Evolutionary conservation across 2,888 invertebrate genomes (phyloP).

Genomic region (Melanostoma mellinum): DNA sequence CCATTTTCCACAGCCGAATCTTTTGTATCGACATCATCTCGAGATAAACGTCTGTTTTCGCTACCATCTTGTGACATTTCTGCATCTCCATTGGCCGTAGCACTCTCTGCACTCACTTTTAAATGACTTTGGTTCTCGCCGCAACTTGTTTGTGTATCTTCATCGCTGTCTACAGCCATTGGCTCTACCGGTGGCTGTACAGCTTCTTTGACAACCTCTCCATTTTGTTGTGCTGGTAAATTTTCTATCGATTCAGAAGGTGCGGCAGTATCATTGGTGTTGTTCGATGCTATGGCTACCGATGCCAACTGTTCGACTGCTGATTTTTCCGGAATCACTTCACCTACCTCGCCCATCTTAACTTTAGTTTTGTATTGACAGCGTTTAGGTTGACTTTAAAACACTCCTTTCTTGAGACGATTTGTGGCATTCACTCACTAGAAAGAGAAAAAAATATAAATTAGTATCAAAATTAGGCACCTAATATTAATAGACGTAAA

Average conservation of each 20-base stretch:
- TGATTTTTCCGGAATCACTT: conserved; percentile 75
- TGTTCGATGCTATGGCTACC: conserved; percentile 72
- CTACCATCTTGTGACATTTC: conserved; percentile 56
- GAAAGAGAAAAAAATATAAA: too few species aligned
- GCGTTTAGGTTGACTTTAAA: neutral
- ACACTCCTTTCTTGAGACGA: neutral
- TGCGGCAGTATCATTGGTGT: conserved; percentile 68
- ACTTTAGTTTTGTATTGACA: neutral
- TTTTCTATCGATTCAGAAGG: conserved; percentile 74
- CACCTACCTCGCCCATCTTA: conserved; percentile 75
- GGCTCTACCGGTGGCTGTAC: conserved; percentile 33
- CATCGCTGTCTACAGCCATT: conserved; percentile 66
- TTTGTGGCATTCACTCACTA: too few species aligned
- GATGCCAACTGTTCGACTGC: conserved; percentile 58
- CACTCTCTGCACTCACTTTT: conserved; percentile 64
- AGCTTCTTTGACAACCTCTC: conserved; percentile 75
- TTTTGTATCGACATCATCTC: conserved; percentile 70
- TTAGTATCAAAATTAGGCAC: too few species aligned
- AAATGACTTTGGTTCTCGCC: conserved; percentile 65
- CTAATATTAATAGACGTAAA: too few species aligned
- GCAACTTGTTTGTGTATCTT: conserved; percentile 78
- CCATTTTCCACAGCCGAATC: conserved; percentile 48
- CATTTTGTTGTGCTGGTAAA: conserved; percentile 76
- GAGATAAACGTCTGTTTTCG: conserved; percentile 36
- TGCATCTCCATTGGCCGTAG: conserved; percentile 62